Evolutionary conservation across 2,888 invertebrate genomes (phyloP).

Genomic region (Bembecia ichneumoniformis): DNA sequence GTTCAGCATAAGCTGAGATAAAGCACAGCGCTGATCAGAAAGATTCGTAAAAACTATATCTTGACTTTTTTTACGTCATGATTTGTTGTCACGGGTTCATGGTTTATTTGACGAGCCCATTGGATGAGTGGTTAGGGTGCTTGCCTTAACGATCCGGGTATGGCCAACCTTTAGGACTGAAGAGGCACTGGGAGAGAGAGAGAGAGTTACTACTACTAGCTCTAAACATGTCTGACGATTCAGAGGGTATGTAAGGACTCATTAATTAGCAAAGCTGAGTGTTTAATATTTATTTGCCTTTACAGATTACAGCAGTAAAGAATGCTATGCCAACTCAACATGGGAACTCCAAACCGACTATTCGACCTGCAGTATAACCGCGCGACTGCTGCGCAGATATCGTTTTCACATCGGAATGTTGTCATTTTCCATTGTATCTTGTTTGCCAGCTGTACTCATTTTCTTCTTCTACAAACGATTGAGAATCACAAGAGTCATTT

Average conservation of each 20-base stretch:
- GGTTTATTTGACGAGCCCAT: too few relatives aligned
- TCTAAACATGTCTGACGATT: too few relatives aligned
- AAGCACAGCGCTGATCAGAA: too few relatives aligned
- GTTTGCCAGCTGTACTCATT: constrained; percentile 72
- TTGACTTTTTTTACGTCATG: too few relatives aligned
- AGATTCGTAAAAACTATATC: not conserved
- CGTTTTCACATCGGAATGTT: constrained; percentile 68
- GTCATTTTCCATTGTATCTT: constrained; percentile 60
- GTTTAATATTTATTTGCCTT: not conserved
- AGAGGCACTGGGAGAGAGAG: too few relatives aligned
- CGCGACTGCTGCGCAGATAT: constrained; percentile 63
- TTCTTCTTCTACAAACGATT: constrained; percentile 70
- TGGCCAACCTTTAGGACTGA: too few relatives aligned
- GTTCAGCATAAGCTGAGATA: too few relatives aligned
- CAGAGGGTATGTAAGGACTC: too few relatives aligned
- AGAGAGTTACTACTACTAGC: too few relatives aligned
- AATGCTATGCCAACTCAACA: constrained; percentile 62
- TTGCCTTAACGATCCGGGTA: too few relatives aligned
- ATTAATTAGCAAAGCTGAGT: not conserved
- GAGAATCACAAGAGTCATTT: constrained; percentile 61
- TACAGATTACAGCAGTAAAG: constrained; percentile 72
- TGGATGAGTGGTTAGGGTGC: too few relatives aligned
- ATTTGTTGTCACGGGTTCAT: too few relatives aligned
- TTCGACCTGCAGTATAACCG: constrained; percentile 67
- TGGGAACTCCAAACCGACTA: constrained; percentile 76